Evolutionary conservation across 1,140 invertebrate genomes (phyloP).

Genomic region (Drosophila nebulosa): DNA sequence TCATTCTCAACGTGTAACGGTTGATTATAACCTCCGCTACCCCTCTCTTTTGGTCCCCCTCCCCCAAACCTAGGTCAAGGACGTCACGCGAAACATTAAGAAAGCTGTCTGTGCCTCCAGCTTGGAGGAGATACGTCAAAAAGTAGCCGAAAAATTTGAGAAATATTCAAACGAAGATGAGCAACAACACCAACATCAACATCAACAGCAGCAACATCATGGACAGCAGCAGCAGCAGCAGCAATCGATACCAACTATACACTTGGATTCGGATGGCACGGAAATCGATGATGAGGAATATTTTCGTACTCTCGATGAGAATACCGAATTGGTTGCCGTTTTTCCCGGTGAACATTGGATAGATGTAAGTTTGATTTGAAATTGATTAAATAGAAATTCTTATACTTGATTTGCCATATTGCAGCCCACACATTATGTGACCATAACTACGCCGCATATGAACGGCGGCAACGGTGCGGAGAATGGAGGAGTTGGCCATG

Average conservation of each 20-base stretch:
- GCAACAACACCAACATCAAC: not conserved
- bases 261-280: constrained; percentile 91
- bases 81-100: constrained; percentile 88
- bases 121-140: constrained; percentile 87
- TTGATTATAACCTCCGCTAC: constrained; percentile 50
- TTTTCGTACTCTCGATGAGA: constrained; percentile 90
- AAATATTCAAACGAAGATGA: constrained; percentile 75
- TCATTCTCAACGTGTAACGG: constrained; percentile 59
- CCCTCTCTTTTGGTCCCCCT: not conserved
- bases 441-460: constrained; percentile 70
- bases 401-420: constrained; percentile 33
- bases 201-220: not conserved
- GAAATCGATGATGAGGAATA: constrained; percentile 95
- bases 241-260: constrained; percentile 89
- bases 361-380: constrained; percentile 70
- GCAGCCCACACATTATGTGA: constrained; percentile 80
- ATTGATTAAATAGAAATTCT: no score
- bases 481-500: constrained; percentile 35
- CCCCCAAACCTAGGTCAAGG: constrained; percentile 79
- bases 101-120: constrained; percentile 90
- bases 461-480: constrained; percentile 17
- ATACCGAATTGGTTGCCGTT: constrained; percentile 91
- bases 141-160: constrained; percentile 87
- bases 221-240: constrained; percentile 73
- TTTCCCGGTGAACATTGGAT: constrained; percentile 88